Evolutionary conservation across 2,888 invertebrate species (phyloP), one percentile per base, ranked within the genome.

Genomic region (Vesta saturnalis): DNA sequence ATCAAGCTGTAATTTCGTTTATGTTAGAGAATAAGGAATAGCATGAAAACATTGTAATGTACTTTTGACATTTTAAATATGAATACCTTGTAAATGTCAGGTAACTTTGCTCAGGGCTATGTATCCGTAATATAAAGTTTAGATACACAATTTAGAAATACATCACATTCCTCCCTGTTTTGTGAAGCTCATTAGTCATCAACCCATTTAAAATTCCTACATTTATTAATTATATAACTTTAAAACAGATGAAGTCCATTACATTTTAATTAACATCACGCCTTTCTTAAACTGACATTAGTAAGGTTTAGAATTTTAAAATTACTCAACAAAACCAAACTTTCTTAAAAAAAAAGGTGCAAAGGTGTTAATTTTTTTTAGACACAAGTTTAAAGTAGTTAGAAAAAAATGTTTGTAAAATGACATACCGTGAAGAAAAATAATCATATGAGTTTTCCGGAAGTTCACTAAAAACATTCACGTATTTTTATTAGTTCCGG

Each of bases 401-500:
- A 30, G 14, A 43, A 39, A n/a, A n/a, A n/a, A n/a, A n/a, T n/a
- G n/a, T n/a, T n/a, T n/a, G n/a, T n/a, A 60, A 47, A 62, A 61
- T 35, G 59, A 68, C 68, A 58, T 43, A 22, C 43, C 30, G 52
- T 55, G 35, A 21, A 64, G 60, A 57, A 59, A 67, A 55, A 49
- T 56, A 22, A 60, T 67, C 58, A 30, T 67, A 65, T 57, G 56
- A 67, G 57, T 67, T 73, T 69, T 69, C 69, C 67, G 64, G 72
- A 71, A 69, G 69, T 69, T 71, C 73, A 73, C 69, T 59, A 65
- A 69, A 62, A 64, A 69, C 60, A 64, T 71, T 67, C 69, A 67
- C 73, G 67, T 69, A 71, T 69, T 69, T 39, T 43, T 69, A 63
- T 69, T n/a, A 71, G 67, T 67, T 65, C 71, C 69, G 67, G 69